Evolutionary conservation across 2,888 invertebrate species (phyloP), one percentile per base, ranked within the genome.

Genomic region (Cordilura impudica): DNA sequence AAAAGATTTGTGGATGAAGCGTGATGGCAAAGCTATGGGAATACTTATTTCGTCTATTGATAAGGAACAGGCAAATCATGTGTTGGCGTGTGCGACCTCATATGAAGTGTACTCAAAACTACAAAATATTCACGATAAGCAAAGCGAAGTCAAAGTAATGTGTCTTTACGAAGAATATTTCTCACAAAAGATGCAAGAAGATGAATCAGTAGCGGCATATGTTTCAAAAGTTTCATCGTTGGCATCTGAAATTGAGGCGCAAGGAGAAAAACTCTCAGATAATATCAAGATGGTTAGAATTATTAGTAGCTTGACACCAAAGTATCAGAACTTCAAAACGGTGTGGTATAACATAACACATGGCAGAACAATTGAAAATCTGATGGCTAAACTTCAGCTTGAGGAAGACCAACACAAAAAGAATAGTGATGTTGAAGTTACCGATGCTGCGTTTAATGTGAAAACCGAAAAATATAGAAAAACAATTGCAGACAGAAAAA

Each of bases 291-390:
- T 82, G 70, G 72, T 77, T n/a, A 66, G 73, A 21, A 73, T n/a
- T n/a, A n/a, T n/a, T n/a, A n/a, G n/a, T n/a, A n/a, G n/a, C n/a
- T n/a, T n/a, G n/a, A n/a, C n/a, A n/a, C n/a, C n/a, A n/a, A n/a
- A n/a, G n/a, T n/a, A n/a, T 54, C 60, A 73, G 26, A 80, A 82
- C 60, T 82, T 78, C 56, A 74, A 78, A 66, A 82, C 78, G 1
- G 81, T 81, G 10, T 82, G 80, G 80, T 81, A 82, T 45, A 81
- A 81, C 47, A 69, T 77, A 14, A 81, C 81, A 61, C 74, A 82
- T 56, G 75, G 81, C n/a, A 66, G 79, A 63, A 77, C 75, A 6
- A 67, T 76, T 61, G 53, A n/a, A n/a, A n/a, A n/a, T n/a, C n/a
- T n/a, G n/a, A n/a, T n/a, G n/a, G n/a, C n/a, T n/a, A n/a, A n/a